Evolutionary conservation across 2,113 vertebrate species (phyloP).

Genomic region (Microtus pennsylvanicus): DNA sequence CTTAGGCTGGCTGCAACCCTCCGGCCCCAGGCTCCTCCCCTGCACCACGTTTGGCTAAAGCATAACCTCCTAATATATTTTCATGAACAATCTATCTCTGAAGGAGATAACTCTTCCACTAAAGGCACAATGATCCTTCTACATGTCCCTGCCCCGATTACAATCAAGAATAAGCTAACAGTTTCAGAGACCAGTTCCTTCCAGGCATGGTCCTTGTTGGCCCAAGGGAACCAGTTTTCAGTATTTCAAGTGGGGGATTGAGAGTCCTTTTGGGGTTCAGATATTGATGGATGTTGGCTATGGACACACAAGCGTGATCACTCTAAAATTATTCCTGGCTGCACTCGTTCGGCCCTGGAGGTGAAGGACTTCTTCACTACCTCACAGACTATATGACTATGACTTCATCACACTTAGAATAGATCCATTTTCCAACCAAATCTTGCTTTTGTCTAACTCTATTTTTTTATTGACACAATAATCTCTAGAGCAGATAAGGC

Average conservation of each 20-base stretch:
- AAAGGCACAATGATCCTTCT: conserved; percentile 47
- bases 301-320: background rate
- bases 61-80: conserved; percentile 36
- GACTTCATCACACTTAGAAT: conserved; percentile 72
- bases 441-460: conserved; percentile 81
- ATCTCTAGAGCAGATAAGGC: conserved; percentile 74
- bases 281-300: background rate
- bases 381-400: conserved; percentile 41
- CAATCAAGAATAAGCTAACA: conserved; percentile 34
- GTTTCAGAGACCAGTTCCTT: conserved; percentile 27
- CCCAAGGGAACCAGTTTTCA: conserved; percentile 19
- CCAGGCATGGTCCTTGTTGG: background rate
- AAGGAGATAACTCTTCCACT: background rate
- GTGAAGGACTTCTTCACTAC: background rate
- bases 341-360: background rate
- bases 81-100: conserved; percentile 3
- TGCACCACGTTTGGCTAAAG: background rate
- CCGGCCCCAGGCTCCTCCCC: background rate
- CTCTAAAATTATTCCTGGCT: background rate
- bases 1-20: background rate
- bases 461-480: conserved; percentile 76
- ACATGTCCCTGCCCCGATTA: background rate
- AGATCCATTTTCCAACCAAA: conserved; percentile 70
- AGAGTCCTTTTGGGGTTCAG: background rate
- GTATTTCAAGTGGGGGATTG: conserved; percentile 28